Evolutionary conservation across 1,140 invertebrate genomes (phyloP).

Genomic region (Pararge aegeria): DNA sequence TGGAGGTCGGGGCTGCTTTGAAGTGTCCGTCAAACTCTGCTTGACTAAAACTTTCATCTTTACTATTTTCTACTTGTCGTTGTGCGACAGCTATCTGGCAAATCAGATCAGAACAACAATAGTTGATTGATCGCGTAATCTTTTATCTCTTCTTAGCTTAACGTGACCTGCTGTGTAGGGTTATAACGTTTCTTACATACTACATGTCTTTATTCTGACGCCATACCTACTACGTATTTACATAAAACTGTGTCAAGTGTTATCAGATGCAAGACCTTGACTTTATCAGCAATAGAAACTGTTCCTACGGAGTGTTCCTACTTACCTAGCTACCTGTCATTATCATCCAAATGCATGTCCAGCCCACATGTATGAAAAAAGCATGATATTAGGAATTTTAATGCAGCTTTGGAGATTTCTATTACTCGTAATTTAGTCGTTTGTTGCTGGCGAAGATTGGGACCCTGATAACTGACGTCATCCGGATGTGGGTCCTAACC

Average conservation of each 20-base stretch:
- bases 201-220: background rate
- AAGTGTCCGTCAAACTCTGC: background rate
- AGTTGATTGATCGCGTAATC: background rate
- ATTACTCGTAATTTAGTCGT: no score
- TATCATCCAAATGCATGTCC: no score
- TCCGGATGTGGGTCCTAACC: no score
- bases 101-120: background rate
- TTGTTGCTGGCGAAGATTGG: no score
- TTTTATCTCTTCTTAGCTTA: background rate
- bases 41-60: background rate
- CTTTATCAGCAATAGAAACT: background rate
- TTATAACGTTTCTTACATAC: background rate
- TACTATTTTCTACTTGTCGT: background rate
- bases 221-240: background rate
- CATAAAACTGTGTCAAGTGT: background rate
- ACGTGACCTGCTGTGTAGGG: background rate
- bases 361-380: no score
- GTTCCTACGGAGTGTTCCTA: no score
- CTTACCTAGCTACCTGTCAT: no score
- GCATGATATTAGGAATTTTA: no score
- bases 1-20: background rate
- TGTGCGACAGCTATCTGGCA: background rate
- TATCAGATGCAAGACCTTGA: background rate
- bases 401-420: no score
- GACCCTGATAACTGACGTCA: no score